Evolutionary conservation across 2,888 invertebrate genomes (phyloP), one percentile per base, ranked within the genome.

Genomic region (Atherix ibis): DNA sequence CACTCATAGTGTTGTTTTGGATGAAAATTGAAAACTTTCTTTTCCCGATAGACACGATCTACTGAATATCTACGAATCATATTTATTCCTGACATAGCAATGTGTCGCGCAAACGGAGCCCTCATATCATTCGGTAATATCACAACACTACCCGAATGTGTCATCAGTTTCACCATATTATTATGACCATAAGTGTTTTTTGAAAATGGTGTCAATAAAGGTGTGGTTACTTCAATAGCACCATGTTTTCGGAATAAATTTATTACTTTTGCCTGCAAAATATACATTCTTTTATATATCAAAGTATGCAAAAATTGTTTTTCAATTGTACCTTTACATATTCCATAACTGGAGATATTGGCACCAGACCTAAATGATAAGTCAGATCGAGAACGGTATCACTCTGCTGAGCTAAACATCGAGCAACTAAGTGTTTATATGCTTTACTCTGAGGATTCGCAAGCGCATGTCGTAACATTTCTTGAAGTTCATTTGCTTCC

Each of bases 1-100:
- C 89, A 89, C 57, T 92, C 91, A 36, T 78, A 76, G 13, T 84
- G 68, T 62, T 94, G 91, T 41, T 79, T 70, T 0, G 95, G 95
- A 60, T 91, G 88, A 47, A 82, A 79, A 2, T 87, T 85, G 37
- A 66, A 68, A 3, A 76, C 74, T 48, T 76, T 75, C 45, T 77
- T 76, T 52, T 88, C 82, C 37, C 88, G 67, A 52, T 77, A 95
- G 2, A 94, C 89, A 32, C 81, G 70, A 46, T 85, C 89, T 5
- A 94, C 75, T 2, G 80, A 73, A 56, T 84, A 95, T 31, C 95
- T 71, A 42, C 89, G 77, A 50, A 91, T 67, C 46, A 74, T 70
- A 30, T 72, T 74, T 1, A 85, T 73, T 3, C 75, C 75, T 42
- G 80, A 79, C 64, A 82, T 76, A 0, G 84, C 87, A 5, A 85